These are phyloP conservation scores for Nematolebias whitei DNA, from an alignment of 2,113 vertebrate species.

Conservation along the genomic window DNA sequence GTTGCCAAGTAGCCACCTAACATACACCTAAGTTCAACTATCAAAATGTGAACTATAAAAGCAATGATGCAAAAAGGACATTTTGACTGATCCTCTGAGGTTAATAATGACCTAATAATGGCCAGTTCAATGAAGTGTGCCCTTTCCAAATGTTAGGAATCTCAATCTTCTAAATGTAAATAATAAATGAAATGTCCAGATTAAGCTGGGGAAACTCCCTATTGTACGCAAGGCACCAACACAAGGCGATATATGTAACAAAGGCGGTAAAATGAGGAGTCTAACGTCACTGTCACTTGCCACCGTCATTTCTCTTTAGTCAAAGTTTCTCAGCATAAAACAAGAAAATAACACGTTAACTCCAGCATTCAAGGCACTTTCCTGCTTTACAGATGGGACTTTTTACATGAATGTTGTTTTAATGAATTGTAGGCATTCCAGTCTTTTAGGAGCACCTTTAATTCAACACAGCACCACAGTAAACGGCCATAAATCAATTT, in stretches of 20 bases:
- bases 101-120: not conserved
- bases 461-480: not conserved
- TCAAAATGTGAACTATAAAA: not conserved
- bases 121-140: not conserved
- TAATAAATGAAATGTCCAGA: not conserved
- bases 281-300: not conserved
- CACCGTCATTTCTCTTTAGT: not conserved
- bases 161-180: not conserved
- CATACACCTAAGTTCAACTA: not conserved
- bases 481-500: not conserved
- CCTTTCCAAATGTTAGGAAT: not conserved
- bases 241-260: not conserved
- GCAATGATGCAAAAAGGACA: not conserved
- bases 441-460: not conserved
- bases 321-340: not conserved
- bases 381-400: not conserved
- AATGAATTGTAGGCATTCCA: not conserved
- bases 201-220: not conserved
- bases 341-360: not conserved
- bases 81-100: not conserved
- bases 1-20: not conserved
- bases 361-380: slow-evolving; percentile 51
- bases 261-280: not conserved
- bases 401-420: not conserved
- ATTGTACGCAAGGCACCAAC: slow-evolving; percentile 3